These are phyloP conservation scores for Aquatica leii DNA, from an alignment of 2,888 invertebrate species.

Conservation along the genomic window DNA sequence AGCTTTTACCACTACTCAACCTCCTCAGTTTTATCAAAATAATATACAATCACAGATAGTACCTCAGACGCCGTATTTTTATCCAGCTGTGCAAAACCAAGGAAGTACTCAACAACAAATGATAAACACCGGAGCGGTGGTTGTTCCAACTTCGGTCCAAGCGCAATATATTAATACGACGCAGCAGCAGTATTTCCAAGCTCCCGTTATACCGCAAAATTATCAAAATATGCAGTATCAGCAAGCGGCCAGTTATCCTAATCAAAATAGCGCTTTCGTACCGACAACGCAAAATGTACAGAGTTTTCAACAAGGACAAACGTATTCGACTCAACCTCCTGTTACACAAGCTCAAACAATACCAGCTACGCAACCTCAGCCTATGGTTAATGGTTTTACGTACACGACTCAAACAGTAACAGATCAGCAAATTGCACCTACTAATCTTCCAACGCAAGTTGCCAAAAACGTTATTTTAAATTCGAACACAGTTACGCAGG, in stretches of 20 bases:
- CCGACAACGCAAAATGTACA: conserved; percentile 56
- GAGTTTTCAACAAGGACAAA: conserved; percentile 57
- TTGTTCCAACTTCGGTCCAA: conserved; percentile 50
- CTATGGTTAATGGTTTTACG: conserved; percentile 57
- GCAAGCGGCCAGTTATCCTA: conserved; percentile 54
- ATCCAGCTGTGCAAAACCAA: conserved; percentile 55
- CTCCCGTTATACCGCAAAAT: conserved; percentile 51
- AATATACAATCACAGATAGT: conserved; percentile 57
- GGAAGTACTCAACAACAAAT: conserved; percentile 50
- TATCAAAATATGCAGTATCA: conserved; percentile 57
- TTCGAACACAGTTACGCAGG: conserved; percentile 20
- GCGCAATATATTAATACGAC: conserved; percentile 54
- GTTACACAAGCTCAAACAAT: conserved; percentile 45
- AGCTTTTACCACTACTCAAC: conserved; percentile 47
- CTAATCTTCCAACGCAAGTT: conserved; percentile 53
- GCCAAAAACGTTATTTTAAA: conserved; percentile 53
- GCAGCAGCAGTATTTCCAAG: conserved; percentile 52
- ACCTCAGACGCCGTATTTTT: conserved; percentile 57
- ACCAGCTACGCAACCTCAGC: conserved; percentile 42
- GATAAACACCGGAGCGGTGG: conserved; percentile 43
- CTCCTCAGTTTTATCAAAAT: conserved; percentile 39
- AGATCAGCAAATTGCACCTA: conserved; percentile 48
- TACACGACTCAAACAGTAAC: conserved; percentile 45
- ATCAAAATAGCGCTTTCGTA: conserved; percentile 58
- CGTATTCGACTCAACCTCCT: conserved; percentile 54